A percentile compares a stretch with the other conserved stretches of the same genome.
phyloP scores from a whole-genome alignment of 2,888 invertebrate genomes.

The Lasioglossum oenotherae region DNA sequence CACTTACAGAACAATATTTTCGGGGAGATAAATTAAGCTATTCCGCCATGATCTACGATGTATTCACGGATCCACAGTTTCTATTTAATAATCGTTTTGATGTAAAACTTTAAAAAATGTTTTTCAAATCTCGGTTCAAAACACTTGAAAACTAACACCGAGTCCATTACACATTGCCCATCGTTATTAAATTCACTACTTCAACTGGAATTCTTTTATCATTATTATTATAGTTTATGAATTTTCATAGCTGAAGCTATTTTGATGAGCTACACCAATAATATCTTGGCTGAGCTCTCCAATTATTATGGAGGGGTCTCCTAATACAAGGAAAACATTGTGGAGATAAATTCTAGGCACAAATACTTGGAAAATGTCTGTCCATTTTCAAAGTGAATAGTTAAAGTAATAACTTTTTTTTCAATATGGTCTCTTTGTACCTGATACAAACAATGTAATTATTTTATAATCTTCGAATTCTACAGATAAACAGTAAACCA shows the following conservation, averaged over 20 bases:
- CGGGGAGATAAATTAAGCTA: conserved; percentile 31
- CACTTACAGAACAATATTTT: conserved; percentile 16
- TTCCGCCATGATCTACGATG: conserved; percentile 38
- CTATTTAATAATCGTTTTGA: not conserved
- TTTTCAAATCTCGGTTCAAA: not conserved
- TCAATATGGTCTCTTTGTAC: not conserved
- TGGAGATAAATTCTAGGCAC: not conserved
- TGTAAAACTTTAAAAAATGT: not conserved
- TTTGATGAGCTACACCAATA: not conserved
- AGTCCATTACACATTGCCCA: conserved; percentile 1
- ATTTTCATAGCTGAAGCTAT: conserved; percentile 63
- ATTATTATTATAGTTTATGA: conserved; percentile 71
- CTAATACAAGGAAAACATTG: not conserved
- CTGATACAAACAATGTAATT: not conserved
- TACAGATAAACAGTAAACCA: not conserved
- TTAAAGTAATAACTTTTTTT: not conserved
- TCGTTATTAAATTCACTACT: not conserved
- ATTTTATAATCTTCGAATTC: not conserved
- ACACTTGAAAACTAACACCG: not conserved
- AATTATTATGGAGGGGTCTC: conserved; percentile 65
- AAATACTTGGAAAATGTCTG: not conserved
- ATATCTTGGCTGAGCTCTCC: conserved; percentile 78
- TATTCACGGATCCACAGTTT: conserved; percentile 4
- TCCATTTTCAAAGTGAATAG: not conserved
- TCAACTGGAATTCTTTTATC: conserved; percentile 37